A percentile compares a stretch with the other conserved stretches of the same genome.
Conservation (phyloP, 2,888 invertebrate genomes). For the Lycaena phlaeas region DNA sequence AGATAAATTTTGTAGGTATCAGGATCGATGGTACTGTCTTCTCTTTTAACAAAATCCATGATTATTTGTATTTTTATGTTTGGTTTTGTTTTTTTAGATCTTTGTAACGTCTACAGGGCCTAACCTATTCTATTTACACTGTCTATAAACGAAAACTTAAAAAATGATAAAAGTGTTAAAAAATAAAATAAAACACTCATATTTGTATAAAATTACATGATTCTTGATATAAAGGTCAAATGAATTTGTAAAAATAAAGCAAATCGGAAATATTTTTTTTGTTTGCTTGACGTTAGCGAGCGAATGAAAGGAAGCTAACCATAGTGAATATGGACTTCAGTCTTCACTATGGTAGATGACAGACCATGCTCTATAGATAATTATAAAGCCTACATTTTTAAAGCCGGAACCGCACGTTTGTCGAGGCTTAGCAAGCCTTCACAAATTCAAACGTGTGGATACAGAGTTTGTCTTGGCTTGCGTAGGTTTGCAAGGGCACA, state of each 20-base stretch:
- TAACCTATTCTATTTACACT: conserved; percentile 4
- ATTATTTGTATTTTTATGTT: neutral
- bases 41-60: conserved; percentile 7
- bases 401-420: too few relatives aligned
- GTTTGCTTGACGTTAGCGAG: neutral
- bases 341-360: too few relatives aligned
- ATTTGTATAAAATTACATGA: conserved; percentile 3
- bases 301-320: neutral
- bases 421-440: too few relatives aligned
- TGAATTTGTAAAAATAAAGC: neutral
- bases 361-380: too few relatives aligned
- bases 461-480: too few relatives aligned
- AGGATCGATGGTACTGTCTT: conserved; percentile 1
- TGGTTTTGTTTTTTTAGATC: neutral
- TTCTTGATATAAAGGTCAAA: conserved; percentile 6
- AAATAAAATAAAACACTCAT: neutral
- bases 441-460: too few relatives aligned
- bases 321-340: too few relatives aligned
- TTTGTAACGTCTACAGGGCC: conserved; percentile 3
- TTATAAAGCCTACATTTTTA: too few relatives aligned
- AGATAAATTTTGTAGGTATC: conserved; percentile 2
- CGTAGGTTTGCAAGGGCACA: too few relatives aligned
- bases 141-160: neutral
- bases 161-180: conserved; percentile 1
- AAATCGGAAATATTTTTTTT: neutral